Base-by-base conservation (phyloP, 2,888 invertebrate genomes). In the Dryadula phaetusa region DNA sequence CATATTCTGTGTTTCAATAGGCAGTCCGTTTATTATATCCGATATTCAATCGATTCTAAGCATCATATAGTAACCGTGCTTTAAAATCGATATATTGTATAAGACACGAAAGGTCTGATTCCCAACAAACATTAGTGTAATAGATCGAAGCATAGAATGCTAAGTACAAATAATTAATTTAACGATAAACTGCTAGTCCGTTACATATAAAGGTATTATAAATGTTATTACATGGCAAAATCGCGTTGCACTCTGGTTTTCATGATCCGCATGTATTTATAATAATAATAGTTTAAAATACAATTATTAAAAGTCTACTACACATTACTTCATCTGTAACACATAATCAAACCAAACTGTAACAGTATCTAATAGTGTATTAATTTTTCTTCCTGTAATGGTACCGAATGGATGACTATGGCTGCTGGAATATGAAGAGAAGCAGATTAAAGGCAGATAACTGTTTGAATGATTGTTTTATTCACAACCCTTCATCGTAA, bases 341-440 rank as follows among this genome's bases (percentile, higher is more conserved):
- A 90, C 92, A 86, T 92, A 92, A 90, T 92, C 92, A 92, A 92
- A 91, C 91, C 88, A 90, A 91, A 89, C 89, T 90, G 84, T 91
- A 92, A 90, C 86, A 88, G 80, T 91, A 90, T 90, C 86, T 90
- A 90, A 91, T 91, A 92, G 90, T 81, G 83, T 88, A 91, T 91
- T 89, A 82, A 89, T 91, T 90, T 88, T 87, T 90, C 92, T 92
- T 92, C 90, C 90, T 91, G 85, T 90, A 90, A 91, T 87, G 91
- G 91, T 92, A 90, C 90, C 87, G 92, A 89, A 84, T 82, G 91
- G 87, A 86, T 86, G 91, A 90, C 82, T 88, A 92, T 92, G 92
- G 92, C 92, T 90, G 92, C 91, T 90, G 92, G 91, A 83, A 87
- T 85, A 86, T 78, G 88, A 90, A 82, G 83, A 86, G 86, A 83